A percentile compares a stretch with the other conserved stretches of the same genome.
phyloP scores from a whole-genome alignment of 2,113 vertebrate species.

The Neolamprologus falcicula region DNA sequence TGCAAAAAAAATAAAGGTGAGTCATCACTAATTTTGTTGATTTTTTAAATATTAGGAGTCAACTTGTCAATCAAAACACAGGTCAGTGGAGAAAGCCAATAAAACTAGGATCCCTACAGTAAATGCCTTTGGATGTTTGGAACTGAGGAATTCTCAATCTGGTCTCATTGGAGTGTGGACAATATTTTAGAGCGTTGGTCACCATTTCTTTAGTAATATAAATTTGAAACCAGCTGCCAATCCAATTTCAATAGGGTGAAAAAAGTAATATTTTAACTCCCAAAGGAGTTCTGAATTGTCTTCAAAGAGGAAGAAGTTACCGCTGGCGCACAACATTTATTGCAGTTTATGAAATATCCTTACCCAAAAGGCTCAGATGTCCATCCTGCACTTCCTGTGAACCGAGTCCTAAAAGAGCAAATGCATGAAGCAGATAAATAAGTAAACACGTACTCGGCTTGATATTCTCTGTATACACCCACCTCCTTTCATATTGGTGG shows the following conservation, averaged over 20 bases:
- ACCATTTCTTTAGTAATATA: background rate
- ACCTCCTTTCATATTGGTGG: slow-evolving; percentile 33
- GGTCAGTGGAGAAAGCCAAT: slow-evolving; percentile 1
- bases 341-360: slow-evolving; percentile 41
- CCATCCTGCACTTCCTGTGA: slow-evolving; percentile 44
- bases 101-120: background rate
- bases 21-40: background rate
- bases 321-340: slow-evolving; percentile 15
- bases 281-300: background rate
- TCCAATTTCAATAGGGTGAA: background rate
- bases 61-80: background rate
- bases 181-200: background rate
- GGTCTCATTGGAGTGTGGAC: background rate
- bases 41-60: background rate
- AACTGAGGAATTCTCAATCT: background rate
- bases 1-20: background rate
- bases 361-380: slow-evolving; percentile 44
- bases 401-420: slow-evolving; percentile 48
- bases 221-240: slow-evolving; percentile 1
- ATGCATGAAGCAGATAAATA: slow-evolving; percentile 62
- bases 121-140: background rate
- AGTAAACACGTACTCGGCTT: slow-evolving; percentile 55
- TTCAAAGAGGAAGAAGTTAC: slow-evolving; percentile 1
- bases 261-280: background rate
- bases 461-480: slow-evolving; percentile 30